Evolutionary conservation across 2,113 vertebrate species (phyloP), one percentile per base, ranked within the genome.

Genomic region (Casuarius casuarius): DNA sequence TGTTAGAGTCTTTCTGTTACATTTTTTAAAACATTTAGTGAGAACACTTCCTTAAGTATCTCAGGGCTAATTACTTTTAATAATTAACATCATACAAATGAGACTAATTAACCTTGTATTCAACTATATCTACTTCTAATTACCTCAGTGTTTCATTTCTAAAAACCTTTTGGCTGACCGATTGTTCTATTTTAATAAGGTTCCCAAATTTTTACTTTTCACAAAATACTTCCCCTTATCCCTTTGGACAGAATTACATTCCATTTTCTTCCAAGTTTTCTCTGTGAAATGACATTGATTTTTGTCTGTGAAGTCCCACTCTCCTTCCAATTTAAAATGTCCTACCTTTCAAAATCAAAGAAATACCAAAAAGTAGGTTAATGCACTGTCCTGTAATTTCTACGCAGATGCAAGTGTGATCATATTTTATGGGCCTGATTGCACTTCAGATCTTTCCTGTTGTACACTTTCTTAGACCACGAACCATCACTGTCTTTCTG

Each of bases 61-160:
- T 83, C 66, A 70, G 40, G 75, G 89, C 82, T 94, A 94, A 97
- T 86, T 94, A 84, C 42, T 95, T 97, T 96, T 82, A 97, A 96
- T 96, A 96, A 95, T 95, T 96, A 97, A 85, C 61, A 65, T 72
- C 33, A 76, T 84, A 93, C 40, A 89, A 92, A 97, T 88, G 33
- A 92, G 71, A 89, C 63, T 96, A 95, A 97, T 96, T 97, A 97
- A 95, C 83, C 77, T 95, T 94, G 92, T 91, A 83, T 92, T 97
- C 54, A 58, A 86, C 40, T 89, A 80, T 80, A 95, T 76, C 77
- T 91, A 68, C 56, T 84, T 61, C 51, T 94, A 85, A 96, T 92
- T 92, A 84, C 87, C 40, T 82, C 83, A 49, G 85, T 90, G 54
- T 80, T 95, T 95, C 93, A 92, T 89, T 96, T 91, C 79, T 90